Base-by-base conservation (phyloP, 2,888 invertebrate genomes). In the Rhaphigaster nebulosa region DNA sequence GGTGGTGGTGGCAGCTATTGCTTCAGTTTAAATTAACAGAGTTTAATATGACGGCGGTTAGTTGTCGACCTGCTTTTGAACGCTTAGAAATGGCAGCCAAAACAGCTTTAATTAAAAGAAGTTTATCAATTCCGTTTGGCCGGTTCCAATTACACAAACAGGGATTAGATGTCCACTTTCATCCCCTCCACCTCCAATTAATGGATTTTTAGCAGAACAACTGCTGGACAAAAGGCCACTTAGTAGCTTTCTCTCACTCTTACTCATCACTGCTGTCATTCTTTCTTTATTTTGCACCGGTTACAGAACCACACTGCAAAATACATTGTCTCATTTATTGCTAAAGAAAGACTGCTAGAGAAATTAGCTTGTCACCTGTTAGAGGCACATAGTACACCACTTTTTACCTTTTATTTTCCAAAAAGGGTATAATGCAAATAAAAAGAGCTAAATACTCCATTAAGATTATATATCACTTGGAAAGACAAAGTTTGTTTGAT, bases 1-100 rank as follows among this genome's bases (percentile, higher is more conserved):
- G 70, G 70, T 34, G 34, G 70, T 70, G 70, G 70, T 34, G 34
- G 34, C 70, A 70, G 70, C 84, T 84, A 45, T 84, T 45, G 41
- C 84, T n/a, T 45, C 15, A 18, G 84, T 84, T 84, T 84, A 84
- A 84, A 84, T 84, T 84, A 84, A 84, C 84, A 84, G 45, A 84
- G 84, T 45, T 84, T 84, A 84, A 84, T 70, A 70, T 70, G 70
- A 34, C 70, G 70, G 70, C 34, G 34, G 70, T 65, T 65, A 29
- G 65, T 5, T 65, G 65, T 65, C 65, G 65, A 41, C 84, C 26
- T 26, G 10, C 84, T 45, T 12, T 38, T 41, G 23, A 80, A 1
- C 80, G 80, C 80, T 65, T 65, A 34, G 26, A 84, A 45, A 41
- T 84, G 12, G 84, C 34, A 34, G 38, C 70, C 70, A 70, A 70